These are phyloP conservation scores for Trachelipus rathkii DNA, from an alignment of 1,140 invertebrate genomes.

Conservation along the genomic window DNA sequence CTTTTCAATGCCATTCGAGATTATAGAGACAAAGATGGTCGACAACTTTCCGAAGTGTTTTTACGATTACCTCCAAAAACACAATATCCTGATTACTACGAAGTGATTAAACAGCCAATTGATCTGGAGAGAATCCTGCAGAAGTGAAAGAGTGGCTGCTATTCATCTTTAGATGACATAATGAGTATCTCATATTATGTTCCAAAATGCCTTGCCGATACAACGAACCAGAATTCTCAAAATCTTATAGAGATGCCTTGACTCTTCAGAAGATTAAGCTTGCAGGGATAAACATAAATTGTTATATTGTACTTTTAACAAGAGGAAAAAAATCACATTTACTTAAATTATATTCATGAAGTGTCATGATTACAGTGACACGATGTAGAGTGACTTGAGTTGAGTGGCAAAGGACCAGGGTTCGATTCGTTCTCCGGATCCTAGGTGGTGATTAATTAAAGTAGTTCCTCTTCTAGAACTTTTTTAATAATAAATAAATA, in stretches of 20 bases:
- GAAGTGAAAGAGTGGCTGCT: slow-evolving; percentile 70
- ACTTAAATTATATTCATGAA: too few species aligned
- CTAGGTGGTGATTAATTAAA: too few species aligned
- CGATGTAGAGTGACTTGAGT: too few species aligned
- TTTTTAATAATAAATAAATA: too few species aligned
- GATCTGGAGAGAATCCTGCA: slow-evolving; percentile 93
- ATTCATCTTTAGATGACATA: slow-evolving; percentile 83
- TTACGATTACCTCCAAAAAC: slow-evolving; percentile 68
- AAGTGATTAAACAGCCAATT: slow-evolving; percentile 94
- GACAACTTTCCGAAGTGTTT: slow-evolving; percentile 84
- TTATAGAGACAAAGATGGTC: slow-evolving; percentile 58
- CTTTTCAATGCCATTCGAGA: slow-evolving; percentile 31
- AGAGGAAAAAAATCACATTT: too few species aligned
- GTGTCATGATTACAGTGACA: too few species aligned
- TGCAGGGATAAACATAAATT: too few species aligned
- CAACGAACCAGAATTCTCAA: slow-evolving; percentile 96
- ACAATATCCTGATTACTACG: slow-evolving; percentile 40
- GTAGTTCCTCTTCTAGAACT: too few species aligned
- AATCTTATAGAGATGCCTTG: slow-evolving; percentile 98
- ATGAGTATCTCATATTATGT: slow-evolving; percentile 92
- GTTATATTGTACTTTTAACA: too few species aligned
- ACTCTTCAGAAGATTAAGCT: slow-evolving; percentile 82
- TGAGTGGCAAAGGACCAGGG: too few species aligned
- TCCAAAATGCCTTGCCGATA: slow-evolving; percentile 99
- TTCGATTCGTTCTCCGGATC: too few species aligned